These are phyloP conservation scores for Phyllotreta cruciferae DNA, from an alignment of 2,888 invertebrate species.

Conservation along the genomic window DNA sequence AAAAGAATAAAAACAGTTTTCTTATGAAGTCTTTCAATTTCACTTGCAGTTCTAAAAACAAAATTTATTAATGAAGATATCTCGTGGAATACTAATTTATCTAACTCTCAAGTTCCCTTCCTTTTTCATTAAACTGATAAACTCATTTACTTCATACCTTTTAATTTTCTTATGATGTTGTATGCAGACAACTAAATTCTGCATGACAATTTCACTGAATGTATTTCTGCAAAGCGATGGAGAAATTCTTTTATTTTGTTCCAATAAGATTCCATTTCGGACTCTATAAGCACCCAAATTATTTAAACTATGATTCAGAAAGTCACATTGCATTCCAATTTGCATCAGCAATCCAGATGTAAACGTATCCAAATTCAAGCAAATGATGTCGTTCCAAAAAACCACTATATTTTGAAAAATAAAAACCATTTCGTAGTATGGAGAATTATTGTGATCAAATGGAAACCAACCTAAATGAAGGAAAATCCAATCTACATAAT, in stretches of 20 bases:
- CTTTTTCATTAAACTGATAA: not conserved
- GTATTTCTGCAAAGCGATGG: not conserved
- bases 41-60: conserved; percentile 23
- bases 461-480: conserved; percentile 36
- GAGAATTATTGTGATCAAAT: conserved; percentile 18
- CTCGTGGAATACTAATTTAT: too few relatives aligned
- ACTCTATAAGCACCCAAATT: conserved; percentile 23
- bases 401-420: conserved; percentile 31
- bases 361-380: conserved; percentile 31
- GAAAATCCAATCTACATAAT: not conserved
- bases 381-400: conserved; percentile 25
- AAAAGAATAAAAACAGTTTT: conserved; percentile 30
- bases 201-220: conserved; percentile 22
- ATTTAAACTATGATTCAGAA: conserved; percentile 27
- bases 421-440: conserved; percentile 26
- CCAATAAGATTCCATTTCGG: conserved; percentile 17
- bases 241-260: not conserved
- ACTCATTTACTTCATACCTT: conserved; percentile 16
- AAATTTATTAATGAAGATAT: not conserved
- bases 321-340: conserved; percentile 36
- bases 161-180: conserved; percentile 32
- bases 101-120: not conserved
- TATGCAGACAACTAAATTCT: conserved; percentile 33
- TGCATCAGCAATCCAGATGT: conserved; percentile 28
- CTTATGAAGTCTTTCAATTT: conserved; percentile 26